phyloP scores from a whole-genome alignment of 2,113 vertebrate genomes.

The Odobenus rosmarus region DNA sequence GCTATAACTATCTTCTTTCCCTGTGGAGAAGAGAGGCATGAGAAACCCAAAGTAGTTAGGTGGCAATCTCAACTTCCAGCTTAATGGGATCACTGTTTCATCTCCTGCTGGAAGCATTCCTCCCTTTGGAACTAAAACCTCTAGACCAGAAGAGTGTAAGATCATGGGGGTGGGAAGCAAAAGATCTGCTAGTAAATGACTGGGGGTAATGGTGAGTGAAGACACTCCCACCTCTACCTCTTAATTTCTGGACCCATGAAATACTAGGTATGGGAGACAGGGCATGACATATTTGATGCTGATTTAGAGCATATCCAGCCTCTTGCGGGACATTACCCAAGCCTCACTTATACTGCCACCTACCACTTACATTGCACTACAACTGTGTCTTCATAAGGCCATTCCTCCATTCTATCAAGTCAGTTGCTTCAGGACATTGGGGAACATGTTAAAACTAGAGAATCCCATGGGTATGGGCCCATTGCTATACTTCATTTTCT shows the following conservation, averaged over 20 bases:
- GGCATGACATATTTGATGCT: neutral
- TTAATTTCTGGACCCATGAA: neutral
- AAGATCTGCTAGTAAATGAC: neutral
- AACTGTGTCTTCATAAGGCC: neutral
- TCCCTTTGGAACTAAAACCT: neutral
- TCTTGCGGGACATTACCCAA: neutral
- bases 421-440: neutral
- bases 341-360: neutral
- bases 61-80: neutral
- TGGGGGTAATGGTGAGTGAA: neutral
- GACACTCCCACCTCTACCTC: neutral
- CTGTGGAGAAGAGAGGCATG: neutral
- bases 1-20: neutral
- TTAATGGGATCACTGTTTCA: neutral
- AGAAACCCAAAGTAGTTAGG: neutral
- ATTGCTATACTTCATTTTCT: neutral
- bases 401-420: neutral
- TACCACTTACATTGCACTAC: neutral
- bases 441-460: neutral
- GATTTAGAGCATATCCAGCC: neutral
- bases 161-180: neutral
- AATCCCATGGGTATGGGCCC: neutral
- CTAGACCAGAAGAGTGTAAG: neutral
- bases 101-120: neutral
- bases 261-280: neutral